Evolutionary conservation across 2,888 invertebrate species (phyloP).

Genomic region (Altica lythri): DNA sequence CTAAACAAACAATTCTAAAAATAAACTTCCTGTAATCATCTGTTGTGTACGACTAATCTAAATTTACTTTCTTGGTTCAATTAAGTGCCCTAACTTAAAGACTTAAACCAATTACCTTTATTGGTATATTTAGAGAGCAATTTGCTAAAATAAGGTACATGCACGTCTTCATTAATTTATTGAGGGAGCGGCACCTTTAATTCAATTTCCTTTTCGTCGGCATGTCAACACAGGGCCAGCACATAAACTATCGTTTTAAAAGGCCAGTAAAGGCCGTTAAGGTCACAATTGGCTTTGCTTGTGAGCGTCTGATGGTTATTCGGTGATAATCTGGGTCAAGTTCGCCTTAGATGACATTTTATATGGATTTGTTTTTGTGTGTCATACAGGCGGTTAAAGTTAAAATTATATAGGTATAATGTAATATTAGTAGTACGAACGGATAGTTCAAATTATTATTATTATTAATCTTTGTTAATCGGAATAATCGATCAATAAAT

Average conservation of each 20-base stretch:
- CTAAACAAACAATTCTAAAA: too few species aligned
- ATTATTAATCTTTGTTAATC: too few species aligned
- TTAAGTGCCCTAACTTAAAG: not conserved
- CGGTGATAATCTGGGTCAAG: conserved; percentile 30
- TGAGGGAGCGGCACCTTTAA: conserved; percentile 34
- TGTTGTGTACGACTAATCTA: not conserved
- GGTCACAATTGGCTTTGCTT: conserved; percentile 24
- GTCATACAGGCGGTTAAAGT: too few species aligned
- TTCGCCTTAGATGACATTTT: conserved; percentile 30
- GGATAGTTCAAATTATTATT: too few species aligned
- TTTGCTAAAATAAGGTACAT: conserved; percentile 26
- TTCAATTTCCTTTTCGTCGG: conserved; percentile 30
- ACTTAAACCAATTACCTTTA: conserved; percentile 17
- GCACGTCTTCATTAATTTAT: conserved; percentile 30
- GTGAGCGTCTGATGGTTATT: conserved; percentile 5
- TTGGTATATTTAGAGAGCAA: conserved; percentile 27
- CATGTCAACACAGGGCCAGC: conserved; percentile 18
- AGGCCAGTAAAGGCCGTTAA: conserved; percentile 20
- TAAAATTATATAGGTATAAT: too few species aligned
- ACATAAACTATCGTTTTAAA: conserved; percentile 1
- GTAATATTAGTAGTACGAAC: too few species aligned
- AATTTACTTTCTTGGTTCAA: not conserved
- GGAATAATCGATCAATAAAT: too few species aligned
- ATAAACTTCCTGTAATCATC: not conserved
- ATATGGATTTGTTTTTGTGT: conserved; percentile 13